These are phyloP conservation scores for Dromas ardeola DNA, from an alignment of 2,113 vertebrate genomes.

Conservation along the genomic window DNA sequence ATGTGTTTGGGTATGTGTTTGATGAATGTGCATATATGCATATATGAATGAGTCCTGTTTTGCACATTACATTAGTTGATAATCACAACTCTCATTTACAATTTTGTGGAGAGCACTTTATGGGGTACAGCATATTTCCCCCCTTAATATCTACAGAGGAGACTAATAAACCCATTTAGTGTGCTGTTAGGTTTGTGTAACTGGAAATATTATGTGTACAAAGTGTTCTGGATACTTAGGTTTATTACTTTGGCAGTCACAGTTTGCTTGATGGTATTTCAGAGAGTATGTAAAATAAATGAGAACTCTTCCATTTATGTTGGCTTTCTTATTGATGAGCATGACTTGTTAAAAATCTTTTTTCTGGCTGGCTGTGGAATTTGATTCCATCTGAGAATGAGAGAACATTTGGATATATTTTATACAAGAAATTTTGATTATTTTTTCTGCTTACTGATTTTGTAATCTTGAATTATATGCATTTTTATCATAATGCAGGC, in stretches of 20 bases:
- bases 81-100: background rate
- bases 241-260: slow-evolving; percentile 20
- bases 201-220: background rate
- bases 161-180: background rate
- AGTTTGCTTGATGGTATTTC: slow-evolving; percentile 3
- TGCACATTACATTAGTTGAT: background rate
- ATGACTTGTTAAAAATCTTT: background rate
- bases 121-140: background rate
- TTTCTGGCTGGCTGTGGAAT: background rate
- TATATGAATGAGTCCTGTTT: background rate
- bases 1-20: background rate
- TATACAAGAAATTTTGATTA: background rate
- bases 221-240: background rate
- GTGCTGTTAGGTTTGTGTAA: background rate
- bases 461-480: background rate
- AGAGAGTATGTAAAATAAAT: background rate
- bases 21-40: background rate
- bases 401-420: background rate
- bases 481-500: background rate
- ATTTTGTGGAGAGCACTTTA: background rate
- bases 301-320: background rate
- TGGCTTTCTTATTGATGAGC: background rate
- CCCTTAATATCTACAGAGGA: background rate
- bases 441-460: background rate
- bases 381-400: background rate